Evolutionary conservation across 2,888 invertebrate species (phyloP).

Genomic region (Dyspetes luteomarginatus): DNA sequence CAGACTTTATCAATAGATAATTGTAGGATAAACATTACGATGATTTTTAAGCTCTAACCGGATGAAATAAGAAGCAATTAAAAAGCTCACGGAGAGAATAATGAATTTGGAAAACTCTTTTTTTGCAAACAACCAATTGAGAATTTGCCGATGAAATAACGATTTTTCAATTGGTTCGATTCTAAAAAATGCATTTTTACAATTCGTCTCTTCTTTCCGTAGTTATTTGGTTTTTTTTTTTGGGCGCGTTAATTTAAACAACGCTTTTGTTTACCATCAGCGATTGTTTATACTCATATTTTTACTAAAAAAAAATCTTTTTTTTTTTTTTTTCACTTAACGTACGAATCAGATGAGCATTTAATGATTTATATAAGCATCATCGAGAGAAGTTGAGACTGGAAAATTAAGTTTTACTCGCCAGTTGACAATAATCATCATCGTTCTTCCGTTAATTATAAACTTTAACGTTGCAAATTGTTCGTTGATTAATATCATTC

Average conservation of each 20-base stretch:
- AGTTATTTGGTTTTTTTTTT: too few species aligned
- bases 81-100: too few species aligned
- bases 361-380: conserved; percentile 13
- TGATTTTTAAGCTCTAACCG: neutral
- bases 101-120: too few species aligned
- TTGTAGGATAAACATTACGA: neutral
- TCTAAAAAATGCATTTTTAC: too few species aligned
- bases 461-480: neutral
- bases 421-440: neutral
- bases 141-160: too few species aligned
- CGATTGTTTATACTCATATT: neutral
- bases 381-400: conserved; percentile 30
- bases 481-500: conserved; percentile 42
- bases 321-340: neutral
- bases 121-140: too few species aligned
- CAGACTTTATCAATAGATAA: neutral
- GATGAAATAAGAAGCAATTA: neutral
- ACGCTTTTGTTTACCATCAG: too few species aligned
- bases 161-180: too few species aligned
- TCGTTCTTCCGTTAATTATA: conserved; percentile 53
- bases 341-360: neutral
- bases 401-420: conserved; percentile 21
- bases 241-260: too few species aligned
- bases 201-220: too few species aligned
- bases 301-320: neutral